phyloP scores from a whole-genome alignment of 2,888 invertebrate genomes.

The Drosophila vallismaia region DNA sequence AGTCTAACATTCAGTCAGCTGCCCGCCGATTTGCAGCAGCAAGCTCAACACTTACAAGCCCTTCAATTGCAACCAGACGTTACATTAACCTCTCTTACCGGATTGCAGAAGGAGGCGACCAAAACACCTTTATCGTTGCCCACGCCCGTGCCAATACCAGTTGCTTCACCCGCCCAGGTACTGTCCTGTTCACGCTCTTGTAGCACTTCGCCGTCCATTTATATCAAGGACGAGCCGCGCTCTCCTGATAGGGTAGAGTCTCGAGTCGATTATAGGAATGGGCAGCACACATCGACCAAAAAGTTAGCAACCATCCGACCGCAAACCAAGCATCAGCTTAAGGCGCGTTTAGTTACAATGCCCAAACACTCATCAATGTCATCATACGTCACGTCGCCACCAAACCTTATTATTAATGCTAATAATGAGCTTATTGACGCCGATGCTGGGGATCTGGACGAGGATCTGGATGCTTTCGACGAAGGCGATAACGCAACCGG shows the following conservation, averaged over 20 bases:
- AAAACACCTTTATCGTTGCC: constrained; percentile 12
- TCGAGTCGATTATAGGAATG: constrained; percentile 41
- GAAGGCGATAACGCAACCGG: constrained; percentile 50
- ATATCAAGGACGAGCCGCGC: constrained; percentile 81
- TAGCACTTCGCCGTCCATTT: constrained; percentile 81
- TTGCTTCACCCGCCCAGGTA: constrained; percentile 42
- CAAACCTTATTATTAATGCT: constrained; percentile 65
- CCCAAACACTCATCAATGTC: constrained; percentile 10
- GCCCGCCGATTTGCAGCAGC: constrained; percentile 60
- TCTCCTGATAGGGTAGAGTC: constrained; percentile 47
- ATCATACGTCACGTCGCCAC: constrained; percentile 63
- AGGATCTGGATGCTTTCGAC: constrained; percentile 72
- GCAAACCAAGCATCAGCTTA: constrained; percentile 67
- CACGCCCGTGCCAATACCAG: constrained; percentile 4
- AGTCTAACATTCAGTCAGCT: constrained; percentile 53
- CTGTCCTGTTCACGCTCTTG: constrained; percentile 71
- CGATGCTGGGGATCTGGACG: constrained; percentile 71
- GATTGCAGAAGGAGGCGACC: constrained; percentile 50
- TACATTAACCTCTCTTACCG: constrained; percentile 63
- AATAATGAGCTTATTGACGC: constrained; percentile 72
- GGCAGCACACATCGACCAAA: constrained; percentile 4
- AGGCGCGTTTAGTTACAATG: constrained; percentile 52
- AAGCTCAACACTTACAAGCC: constrained; percentile 67
- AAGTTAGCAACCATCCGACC: constrained; percentile 65
- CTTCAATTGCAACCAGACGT: constrained; percentile 77